Base-by-base conservation (phyloP, 2,797 vertebrate genomes). In the Falco berigora region DNA sequence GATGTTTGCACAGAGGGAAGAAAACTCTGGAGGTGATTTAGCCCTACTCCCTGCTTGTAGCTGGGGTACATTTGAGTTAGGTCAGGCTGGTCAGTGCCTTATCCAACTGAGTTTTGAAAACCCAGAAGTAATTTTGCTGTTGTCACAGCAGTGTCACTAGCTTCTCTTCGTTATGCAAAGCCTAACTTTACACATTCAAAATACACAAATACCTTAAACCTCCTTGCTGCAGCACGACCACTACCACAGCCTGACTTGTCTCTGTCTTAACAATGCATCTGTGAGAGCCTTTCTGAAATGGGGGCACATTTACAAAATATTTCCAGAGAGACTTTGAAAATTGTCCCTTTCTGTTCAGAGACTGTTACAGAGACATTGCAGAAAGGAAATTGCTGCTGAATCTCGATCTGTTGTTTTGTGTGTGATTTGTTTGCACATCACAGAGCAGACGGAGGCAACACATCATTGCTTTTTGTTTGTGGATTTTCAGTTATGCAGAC, bases 191-290 rank as follows among this genome's bases (percentile, higher is more conserved):
- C 27, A 47, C 18, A 3, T 56, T 64, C 64, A 52, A 44, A 78
- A 32, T 7, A 13, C 10, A n/a, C 20, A 28, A 42, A 18, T 25
- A 14, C 20, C 32, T 47, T 47, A 46, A 95, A 49, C 28, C 46
- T 38, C 69, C 22, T 25, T 42, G 19, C 17, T 40, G 63, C 69
- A 69, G 59, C 38, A 4, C 0, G 0, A 30, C n/a, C 38, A 42
- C 63, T 28, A 4, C 36, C 36, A 9, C 4, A 1, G 42, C 28
- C 23, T 19, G 17, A 52, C 38, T 68, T 69, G 52, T 62, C 38
- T 2, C 38, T 49, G 8, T 46, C 75, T 63, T 36, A 23, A 5
- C 34, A 53, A 4, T 24, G 52, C 12, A 15, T 18, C 42, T 30
- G 49, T 6, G 25, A 58, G 17, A 92, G 9, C 34, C 40, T 28